A percentile compares a stretch with the other conserved stretches of the same genome.
These are phyloP conservation scores for Sphaerophoria rueppellii DNA, from an alignment of 2,888 invertebrate species.

Conservation along the genomic window DNA sequence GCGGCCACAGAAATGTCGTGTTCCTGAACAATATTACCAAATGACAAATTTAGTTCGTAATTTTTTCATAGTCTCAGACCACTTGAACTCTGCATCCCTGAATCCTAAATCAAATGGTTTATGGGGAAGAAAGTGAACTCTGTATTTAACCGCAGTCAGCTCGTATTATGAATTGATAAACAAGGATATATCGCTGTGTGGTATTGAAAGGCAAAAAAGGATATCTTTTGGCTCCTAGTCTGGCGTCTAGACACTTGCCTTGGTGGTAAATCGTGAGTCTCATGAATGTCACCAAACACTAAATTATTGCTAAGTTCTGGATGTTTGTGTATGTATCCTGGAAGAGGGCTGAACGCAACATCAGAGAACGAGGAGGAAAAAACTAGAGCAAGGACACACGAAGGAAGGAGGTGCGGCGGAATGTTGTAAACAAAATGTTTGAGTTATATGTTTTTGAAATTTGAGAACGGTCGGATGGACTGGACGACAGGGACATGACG, in stretches of 20 bases:
- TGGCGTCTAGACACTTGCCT: slow-evolving; percentile 66
- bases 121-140: slow-evolving; percentile 36
- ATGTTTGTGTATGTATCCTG: slow-evolving; percentile 6
- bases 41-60: slow-evolving; percentile 63
- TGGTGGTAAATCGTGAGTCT: slow-evolving; percentile 40
- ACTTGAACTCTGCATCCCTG: slow-evolving; percentile 47
- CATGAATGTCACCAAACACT: slow-evolving; percentile 68
- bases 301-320: slow-evolving; percentile 41
- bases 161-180: slow-evolving; percentile 60
- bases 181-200: slow-evolving; percentile 65
- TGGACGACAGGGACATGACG: slow-evolving; percentile 61
- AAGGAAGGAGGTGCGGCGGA: not conserved
- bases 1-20: slow-evolving; percentile 69
- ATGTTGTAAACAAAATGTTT: slow-evolving; percentile 62
- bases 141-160: slow-evolving; percentile 58
- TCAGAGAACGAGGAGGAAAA: slow-evolving; percentile 5
- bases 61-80: slow-evolving; percentile 40
- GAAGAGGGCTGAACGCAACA: slow-evolving; percentile 4
- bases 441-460: slow-evolving; percentile 53
- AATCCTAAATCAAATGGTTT: not conserved
- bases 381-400: slow-evolving; percentile 62
- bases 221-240: slow-evolving; percentile 71
- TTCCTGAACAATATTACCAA: slow-evolving; percentile 50
- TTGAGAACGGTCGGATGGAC: slow-evolving; percentile 53
- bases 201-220: slow-evolving; percentile 29